Conservation (phyloP, 2,797 vertebrate species). For the Knipowitschia caucasica region DNA sequence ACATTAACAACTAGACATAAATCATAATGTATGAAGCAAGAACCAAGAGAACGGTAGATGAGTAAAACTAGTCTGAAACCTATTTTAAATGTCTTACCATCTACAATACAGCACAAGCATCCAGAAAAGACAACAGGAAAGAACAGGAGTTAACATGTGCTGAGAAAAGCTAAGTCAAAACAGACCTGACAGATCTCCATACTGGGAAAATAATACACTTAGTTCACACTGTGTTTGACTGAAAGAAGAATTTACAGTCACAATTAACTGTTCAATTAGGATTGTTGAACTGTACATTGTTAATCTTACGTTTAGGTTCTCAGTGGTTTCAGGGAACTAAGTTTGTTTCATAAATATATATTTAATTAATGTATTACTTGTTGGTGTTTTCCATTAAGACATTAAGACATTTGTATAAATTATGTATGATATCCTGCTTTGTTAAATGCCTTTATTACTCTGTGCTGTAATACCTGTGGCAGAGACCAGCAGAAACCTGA, state of each 20-base stretch:
- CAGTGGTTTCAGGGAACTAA: too few relatives aligned
- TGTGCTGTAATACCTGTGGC: too few relatives aligned
- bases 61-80: background rate
- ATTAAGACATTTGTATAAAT: too few relatives aligned
- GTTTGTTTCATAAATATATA: too few relatives aligned
- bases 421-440: too few relatives aligned
- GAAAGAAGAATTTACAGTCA: too few relatives aligned
- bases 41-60: background rate
- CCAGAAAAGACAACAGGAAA: slow-evolving; percentile 61
- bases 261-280: too few relatives aligned
- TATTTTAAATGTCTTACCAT: slow-evolving; percentile 66
- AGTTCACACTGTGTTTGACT: background rate
- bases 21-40: background rate
- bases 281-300: too few relatives aligned
- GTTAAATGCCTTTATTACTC: too few relatives aligned
- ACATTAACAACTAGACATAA: background rate
- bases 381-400: too few relatives aligned
- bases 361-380: too few relatives aligned
- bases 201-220: background rate
- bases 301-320: background rate
- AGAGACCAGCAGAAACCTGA: too few relatives aligned
- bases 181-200: slow-evolving; percentile 11
- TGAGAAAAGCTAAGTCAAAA: slow-evolving; percentile 35
- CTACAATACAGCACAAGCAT: slow-evolving; percentile 52
- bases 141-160: slow-evolving; percentile 54